Percentiles rank a stretch among this genome's conserved stretches.
Evolutionary conservation across 2,888 invertebrate species (phyloP).

Genomic region (Mesorhabditis spiculigera): DNA sequence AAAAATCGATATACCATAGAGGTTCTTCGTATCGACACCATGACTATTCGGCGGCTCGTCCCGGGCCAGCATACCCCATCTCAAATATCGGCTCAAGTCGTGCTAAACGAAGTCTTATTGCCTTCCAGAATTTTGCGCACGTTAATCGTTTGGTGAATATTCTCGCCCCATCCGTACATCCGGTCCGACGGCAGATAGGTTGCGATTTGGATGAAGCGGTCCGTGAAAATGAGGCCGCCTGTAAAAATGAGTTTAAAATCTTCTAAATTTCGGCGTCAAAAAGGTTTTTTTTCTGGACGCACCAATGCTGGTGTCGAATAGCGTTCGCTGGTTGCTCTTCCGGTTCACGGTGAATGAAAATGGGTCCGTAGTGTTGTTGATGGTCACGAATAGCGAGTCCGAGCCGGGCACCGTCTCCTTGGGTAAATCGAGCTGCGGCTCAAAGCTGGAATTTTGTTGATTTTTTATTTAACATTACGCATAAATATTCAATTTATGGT

Average conservation of each 20-base stretch:
- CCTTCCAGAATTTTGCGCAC: constrained; percentile 15
- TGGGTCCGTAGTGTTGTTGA: constrained; percentile 18
- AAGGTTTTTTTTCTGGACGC: constrained; percentile 9
- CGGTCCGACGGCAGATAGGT: constrained; percentile 47
- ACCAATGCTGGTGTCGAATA: constrained; percentile 54
- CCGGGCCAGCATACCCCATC: constrained; percentile 52
- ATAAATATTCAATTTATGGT: too few relatives aligned
- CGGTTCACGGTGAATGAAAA: constrained; percentile 44
- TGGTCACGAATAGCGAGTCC: constrained; percentile 26
- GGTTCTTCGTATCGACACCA: constrained; percentile 37
- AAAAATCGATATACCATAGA: constrained; percentile 36
- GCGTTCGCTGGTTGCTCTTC: constrained; percentile 22
- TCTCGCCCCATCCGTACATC: constrained; percentile 57
- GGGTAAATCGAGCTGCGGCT: constrained; percentile 40
- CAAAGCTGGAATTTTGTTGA: constrained; percentile 29
- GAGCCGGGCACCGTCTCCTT: constrained; percentile 16
- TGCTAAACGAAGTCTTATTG: constrained; percentile 33
- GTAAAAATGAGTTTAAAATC: neutral
- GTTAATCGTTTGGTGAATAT: constrained; percentile 48
- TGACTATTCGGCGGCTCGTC: constrained; percentile 47
- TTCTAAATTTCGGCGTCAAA: neutral
- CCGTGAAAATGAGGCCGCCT: constrained; percentile 52
- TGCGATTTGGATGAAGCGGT: constrained; percentile 54
- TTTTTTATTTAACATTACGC: too few relatives aligned
- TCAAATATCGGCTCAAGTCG: constrained; percentile 45